phyloP scores from a whole-genome alignment of 1,140 invertebrate species.

The Hylaeus volcanicus region DNA sequence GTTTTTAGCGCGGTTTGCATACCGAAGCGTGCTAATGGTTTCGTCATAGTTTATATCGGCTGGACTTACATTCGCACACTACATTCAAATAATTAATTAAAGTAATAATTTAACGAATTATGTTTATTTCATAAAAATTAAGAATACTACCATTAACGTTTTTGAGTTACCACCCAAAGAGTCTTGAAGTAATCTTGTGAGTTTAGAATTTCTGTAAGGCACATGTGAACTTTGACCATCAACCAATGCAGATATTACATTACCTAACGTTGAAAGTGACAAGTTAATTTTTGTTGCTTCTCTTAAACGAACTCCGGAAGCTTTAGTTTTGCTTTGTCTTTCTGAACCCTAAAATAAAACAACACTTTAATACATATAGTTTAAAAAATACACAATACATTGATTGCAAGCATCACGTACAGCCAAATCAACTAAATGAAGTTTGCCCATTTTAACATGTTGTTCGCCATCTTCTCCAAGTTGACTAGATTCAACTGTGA shows the following conservation, averaged over 20 bases:
- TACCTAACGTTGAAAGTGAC: constrained; percentile 95
- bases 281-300: constrained; percentile 98
- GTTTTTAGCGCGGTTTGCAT: constrained; percentile 98
- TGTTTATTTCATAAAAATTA: neutral
- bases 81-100: constrained; percentile 51
- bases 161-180: constrained; percentile 98
- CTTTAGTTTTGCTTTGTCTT: constrained; percentile 95
- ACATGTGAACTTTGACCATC: constrained; percentile 97
- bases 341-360: constrained; percentile 86
- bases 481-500: constrained; percentile 91
- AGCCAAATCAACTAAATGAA: constrained; percentile 92
- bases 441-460: constrained; percentile 88
- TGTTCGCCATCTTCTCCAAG: constrained; percentile 83
- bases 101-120: constrained; percentile 1
- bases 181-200: constrained; percentile 95
- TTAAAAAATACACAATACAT: neutral
- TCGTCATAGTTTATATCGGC: constrained; percentile 98
- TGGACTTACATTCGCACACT: constrained; percentile 96
- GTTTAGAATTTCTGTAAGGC: constrained; percentile 96
- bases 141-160: constrained; percentile 91
- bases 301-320: constrained; percentile 92
- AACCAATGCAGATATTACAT: constrained; percentile 96
- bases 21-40: constrained; percentile 97
- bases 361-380: constrained; percentile 1
- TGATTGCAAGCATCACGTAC: constrained; percentile 71